Conservation (phyloP, 35 echinoderm and acorn worm species). For the Apostichopus japonicus region DNA sequence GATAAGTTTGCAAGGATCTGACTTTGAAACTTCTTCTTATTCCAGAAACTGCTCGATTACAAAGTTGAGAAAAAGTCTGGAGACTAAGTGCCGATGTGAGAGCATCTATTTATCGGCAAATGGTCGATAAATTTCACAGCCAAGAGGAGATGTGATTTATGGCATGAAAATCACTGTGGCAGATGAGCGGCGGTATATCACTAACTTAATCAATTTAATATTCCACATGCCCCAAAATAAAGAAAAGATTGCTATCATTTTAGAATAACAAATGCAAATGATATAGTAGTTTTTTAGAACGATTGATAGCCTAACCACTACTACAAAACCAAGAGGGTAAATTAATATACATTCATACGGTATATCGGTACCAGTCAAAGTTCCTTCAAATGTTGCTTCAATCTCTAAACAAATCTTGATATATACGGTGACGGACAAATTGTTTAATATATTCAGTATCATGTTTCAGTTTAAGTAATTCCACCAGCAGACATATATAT, state of each 20-base stretch:
- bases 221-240: neutral
- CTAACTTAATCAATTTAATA: constrained; percentile 1
- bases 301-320: neutral
- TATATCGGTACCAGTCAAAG: too few species aligned
- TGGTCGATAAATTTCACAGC: constrained; percentile 39
- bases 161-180: neutral
- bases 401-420: too few species aligned
- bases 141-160: constrained; percentile 5
- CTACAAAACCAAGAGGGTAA: too few species aligned
- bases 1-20: neutral
- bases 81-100: neutral
- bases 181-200: neutral
- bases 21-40: neutral
- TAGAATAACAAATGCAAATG: neutral
- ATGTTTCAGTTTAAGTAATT: too few species aligned
- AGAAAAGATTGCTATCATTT: neutral
- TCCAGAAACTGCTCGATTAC: neutral
- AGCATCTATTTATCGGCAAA: neutral
- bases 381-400: too few species aligned
- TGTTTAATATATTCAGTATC: too few species aligned
- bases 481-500: too few species aligned
- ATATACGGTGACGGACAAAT: too few species aligned
- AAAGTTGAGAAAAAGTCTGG: neutral
- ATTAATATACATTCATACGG: too few species aligned
- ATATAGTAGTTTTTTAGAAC: neutral